phyloP scores from a whole-genome alignment of 2,797 vertebrate genomes.

The Sebastes variabilis region DNA sequence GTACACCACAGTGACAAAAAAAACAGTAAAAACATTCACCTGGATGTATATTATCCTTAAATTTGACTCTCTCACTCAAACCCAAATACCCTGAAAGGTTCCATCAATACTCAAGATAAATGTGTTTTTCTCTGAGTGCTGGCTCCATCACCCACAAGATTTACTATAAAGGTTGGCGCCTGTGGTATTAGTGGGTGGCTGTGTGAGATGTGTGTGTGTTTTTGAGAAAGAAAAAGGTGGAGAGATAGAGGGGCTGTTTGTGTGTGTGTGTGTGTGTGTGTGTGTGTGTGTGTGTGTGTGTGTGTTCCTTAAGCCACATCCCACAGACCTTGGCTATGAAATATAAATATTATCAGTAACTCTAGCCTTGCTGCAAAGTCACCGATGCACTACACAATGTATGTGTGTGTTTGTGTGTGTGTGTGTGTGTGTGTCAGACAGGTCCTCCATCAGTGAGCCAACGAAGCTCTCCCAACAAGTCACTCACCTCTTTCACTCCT shows the following conservation, averaged over 20 bases:
- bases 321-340: conserved; percentile 57
- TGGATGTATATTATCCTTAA: background rate
- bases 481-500: conserved; percentile 61
- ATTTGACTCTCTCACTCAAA: conserved; percentile 12
- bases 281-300: background rate
- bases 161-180: conserved; percentile 33
- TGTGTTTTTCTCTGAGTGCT: conserved; percentile 46
- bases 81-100: conserved; percentile 14
- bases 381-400: conserved; percentile 25
- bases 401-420: background rate
- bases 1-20: background rate
- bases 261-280: background rate
- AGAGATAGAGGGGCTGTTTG: background rate
- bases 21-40: background rate
- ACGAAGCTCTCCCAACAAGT: conserved; percentile 66
- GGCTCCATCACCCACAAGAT: conserved; percentile 51
- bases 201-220: conserved; percentile 25
- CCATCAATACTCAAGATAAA: conserved; percentile 41
- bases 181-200: conserved; percentile 17
- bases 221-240: background rate
- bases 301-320: conserved; percentile 23
- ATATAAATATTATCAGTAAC: conserved; percentile 66
- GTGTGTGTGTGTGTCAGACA: conserved; percentile 43
- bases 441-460: conserved; percentile 70
- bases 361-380: conserved; percentile 60